Evolutionary conservation across 53 echinoderm and acorn worm species (phyloP), one percentile per base, ranked within the genome.

Genomic region (Stichopus horrens): DNA sequence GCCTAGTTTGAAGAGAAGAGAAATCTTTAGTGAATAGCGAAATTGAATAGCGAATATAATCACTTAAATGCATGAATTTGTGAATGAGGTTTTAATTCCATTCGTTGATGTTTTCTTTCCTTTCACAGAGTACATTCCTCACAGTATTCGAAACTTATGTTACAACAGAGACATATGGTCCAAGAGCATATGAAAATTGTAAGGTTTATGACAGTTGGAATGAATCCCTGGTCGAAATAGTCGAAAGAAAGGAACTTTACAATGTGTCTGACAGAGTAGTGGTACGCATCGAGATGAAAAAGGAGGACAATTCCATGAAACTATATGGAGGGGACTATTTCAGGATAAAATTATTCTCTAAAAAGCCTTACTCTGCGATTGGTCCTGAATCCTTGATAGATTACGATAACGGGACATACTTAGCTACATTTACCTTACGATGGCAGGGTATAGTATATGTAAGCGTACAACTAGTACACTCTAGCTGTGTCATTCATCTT

Each of bases 391-490:
- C 21, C 75, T 76, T 76, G 7, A 23, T 75, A 16, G 90, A 90
- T 76, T 52, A 90, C 74, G 84, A 57, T 6, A 59, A 90, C 54
- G 90, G 90, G 9, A 90, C 90, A 14, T 90, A 90, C 57, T 51
- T 14, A n/a, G 90, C 90, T 3, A 58, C 57, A 37, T 90, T 90
- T 21, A 90, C 90, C 4, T 54, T 90, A 13, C 84, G 85, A 59
- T 90, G 90, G 90, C 18, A 75, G 18, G 90, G 90, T 2, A 9
- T 52, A 7, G 55, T 90, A 22, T 9, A 63, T 11, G 63, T 90
- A 14, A 57, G 23, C 52, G 65, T 90, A 22, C 56, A 85, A 23
- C 52, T 90, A 5, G 77, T 90, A 13, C 76, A 86, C 21, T 52
- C 90, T 8, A 76, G 86, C 68, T 75, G 86, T 53, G 86, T 86